These are phyloP conservation scores for Casuarius casuarius DNA, from an alignment of 2,113 vertebrate species.

Conservation along the genomic window DNA sequence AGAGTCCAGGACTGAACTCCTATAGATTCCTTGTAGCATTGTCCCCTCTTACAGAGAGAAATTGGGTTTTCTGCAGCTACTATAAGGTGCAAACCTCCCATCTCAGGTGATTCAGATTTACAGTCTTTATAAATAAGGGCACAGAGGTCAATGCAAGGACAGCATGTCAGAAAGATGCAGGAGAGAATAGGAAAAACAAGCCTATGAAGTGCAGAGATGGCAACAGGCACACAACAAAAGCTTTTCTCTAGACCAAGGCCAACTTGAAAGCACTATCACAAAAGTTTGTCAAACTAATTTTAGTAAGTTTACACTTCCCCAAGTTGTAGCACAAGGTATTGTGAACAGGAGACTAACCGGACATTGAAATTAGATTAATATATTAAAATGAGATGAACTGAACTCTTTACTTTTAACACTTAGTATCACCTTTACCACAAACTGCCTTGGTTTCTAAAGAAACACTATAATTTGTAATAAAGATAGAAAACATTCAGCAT, in stretches of 20 bases:
- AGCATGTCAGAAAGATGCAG: not conserved
- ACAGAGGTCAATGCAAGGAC: not conserved
- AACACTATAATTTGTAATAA: not conserved
- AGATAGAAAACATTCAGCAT: not conserved
- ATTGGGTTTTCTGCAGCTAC: not conserved
- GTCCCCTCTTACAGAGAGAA: not conserved
- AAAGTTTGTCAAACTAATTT: not conserved
- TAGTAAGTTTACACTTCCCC: not conserved
- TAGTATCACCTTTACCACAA: not conserved
- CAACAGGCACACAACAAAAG: not conserved
- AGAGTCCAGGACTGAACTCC: not conserved
- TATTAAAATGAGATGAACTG: not conserved
- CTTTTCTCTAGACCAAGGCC: not conserved
- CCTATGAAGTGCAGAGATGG: not conserved
- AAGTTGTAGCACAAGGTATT: not conserved
- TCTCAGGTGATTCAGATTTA: not conserved
- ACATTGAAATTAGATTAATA: not conserved
- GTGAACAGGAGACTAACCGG: not conserved
- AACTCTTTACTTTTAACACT: not conserved
- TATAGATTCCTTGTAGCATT: not conserved
- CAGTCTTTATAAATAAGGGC: not conserved
- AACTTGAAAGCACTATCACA: not conserved
- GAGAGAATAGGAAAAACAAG: not conserved
- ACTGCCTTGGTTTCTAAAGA: not conserved
- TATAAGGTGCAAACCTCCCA: no score